These are phyloP conservation scores for Sula dactylatra DNA, from an alignment of 2,113 vertebrate genomes.

Conservation along the genomic window DNA sequence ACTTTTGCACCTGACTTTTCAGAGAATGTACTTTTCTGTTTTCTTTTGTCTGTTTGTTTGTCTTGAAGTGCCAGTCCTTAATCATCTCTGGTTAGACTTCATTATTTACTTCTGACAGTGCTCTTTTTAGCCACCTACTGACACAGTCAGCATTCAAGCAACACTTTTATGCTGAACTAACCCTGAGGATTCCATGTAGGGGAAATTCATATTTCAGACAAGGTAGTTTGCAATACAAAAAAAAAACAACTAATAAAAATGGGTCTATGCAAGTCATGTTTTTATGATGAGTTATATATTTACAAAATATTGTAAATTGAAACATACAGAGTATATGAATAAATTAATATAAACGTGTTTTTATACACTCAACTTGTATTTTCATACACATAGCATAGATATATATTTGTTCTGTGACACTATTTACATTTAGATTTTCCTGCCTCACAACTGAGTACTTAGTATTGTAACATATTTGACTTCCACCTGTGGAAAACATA, in stretches of 20 bases:
- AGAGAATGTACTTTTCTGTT: neutral
- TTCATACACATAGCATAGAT: neutral
- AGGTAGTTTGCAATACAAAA: neutral
- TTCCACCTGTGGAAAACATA: neutral
- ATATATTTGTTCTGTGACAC: accelerated
- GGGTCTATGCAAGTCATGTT: neutral
- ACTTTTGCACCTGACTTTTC: neutral
- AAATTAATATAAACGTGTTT: neutral
- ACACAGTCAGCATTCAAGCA: neutral
- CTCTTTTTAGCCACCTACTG: neutral
- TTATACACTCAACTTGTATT: neutral
- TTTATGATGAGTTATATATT: neutral
- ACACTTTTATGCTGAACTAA: neutral
- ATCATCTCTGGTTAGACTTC: neutral
- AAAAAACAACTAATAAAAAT: neutral
- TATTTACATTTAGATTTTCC: neutral
- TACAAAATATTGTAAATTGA: neutral
- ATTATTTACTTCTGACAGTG: neutral
- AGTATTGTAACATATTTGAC: neutral
- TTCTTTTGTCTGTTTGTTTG: neutral
- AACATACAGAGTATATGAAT: neutral
- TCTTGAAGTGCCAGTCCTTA: neutral
- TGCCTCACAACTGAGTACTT: neutral
- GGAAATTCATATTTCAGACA: neutral
- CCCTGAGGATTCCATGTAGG: neutral